Conservation (phyloP, 1,140 invertebrate species). For the Hyles vespertilio region DNA sequence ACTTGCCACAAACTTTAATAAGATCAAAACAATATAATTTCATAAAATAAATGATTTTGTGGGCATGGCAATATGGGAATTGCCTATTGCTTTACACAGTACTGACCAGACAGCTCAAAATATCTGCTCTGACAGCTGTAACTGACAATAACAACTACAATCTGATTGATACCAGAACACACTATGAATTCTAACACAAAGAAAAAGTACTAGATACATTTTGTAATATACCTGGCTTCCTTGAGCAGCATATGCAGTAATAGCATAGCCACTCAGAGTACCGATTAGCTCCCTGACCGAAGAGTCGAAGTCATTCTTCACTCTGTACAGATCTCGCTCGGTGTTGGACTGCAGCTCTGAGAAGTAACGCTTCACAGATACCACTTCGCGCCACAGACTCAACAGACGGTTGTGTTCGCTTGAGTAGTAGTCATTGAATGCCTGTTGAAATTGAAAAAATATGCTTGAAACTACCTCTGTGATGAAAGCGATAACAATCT, state of each 20-base stretch:
- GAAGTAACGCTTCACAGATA: constrained; percentile 88
- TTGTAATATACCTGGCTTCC: constrained; percentile 32
- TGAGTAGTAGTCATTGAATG: constrained; percentile 96
- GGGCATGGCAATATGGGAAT: no score
- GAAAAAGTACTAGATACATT: background rate
- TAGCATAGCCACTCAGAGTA: constrained; percentile 59
- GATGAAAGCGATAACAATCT: no score
- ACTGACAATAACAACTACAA: no score
- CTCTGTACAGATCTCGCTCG: constrained; percentile 89
- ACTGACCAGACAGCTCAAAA: no score
- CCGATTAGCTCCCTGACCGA: constrained; percentile 63
- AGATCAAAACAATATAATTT: no score
- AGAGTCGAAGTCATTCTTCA: constrained; percentile 75
- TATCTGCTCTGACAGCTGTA: no score
- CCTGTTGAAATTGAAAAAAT: constrained; percentile 60
- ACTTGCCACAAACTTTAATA: no score
- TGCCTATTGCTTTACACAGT: no score
- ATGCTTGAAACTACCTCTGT: no score
- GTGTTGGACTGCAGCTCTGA: constrained; percentile 91
- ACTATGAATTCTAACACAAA: background rate
- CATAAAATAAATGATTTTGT: no score
- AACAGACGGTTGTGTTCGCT: constrained; percentile 91
- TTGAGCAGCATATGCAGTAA: constrained; percentile 58
- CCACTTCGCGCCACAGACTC: constrained; percentile 92
- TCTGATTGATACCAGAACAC: no score